Evolutionary conservation across 2,113 vertebrate species (phyloP).

Genomic region (Corapipo altera): DNA sequence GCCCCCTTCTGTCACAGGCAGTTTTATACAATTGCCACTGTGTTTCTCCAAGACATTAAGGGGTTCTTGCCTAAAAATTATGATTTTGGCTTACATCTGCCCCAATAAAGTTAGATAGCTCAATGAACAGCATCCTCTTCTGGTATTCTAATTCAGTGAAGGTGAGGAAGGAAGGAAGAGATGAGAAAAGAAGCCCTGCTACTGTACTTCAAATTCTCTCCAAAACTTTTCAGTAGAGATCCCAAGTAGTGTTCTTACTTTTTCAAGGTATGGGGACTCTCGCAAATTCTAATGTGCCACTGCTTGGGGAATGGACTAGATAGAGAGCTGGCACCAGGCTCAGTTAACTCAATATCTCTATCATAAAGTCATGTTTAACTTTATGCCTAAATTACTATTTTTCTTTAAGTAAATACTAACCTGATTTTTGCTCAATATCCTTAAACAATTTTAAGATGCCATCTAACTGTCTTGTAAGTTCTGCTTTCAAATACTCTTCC

Average conservation of each 20-base stretch:
- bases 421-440: constrained; percentile 92
- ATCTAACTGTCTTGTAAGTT: constrained; percentile 89
- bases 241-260: not conserved
- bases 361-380: not conserved
- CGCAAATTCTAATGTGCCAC: not conserved
- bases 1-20: not conserved
- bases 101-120: not conserved
- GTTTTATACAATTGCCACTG: not conserved
- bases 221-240: not conserved
- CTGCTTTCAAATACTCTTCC: constrained; percentile 93
- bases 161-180: not conserved
- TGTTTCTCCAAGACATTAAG: not conserved
- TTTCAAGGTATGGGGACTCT: not conserved
- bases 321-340: not conserved
- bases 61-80: not conserved
- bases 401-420: constrained; percentile 73
- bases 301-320: not conserved
- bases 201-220: not conserved
- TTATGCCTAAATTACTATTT: not conserved
- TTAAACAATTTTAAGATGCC: constrained; percentile 86
- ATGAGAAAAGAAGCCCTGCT: not conserved
- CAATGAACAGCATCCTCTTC: not conserved
- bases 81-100: not conserved
- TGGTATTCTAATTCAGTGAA: not conserved
- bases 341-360: not conserved